phyloP scores from a whole-genome alignment of 37 sponge, comb jelly and placozoan genomes.

The Sycon ciliatum region DNA sequence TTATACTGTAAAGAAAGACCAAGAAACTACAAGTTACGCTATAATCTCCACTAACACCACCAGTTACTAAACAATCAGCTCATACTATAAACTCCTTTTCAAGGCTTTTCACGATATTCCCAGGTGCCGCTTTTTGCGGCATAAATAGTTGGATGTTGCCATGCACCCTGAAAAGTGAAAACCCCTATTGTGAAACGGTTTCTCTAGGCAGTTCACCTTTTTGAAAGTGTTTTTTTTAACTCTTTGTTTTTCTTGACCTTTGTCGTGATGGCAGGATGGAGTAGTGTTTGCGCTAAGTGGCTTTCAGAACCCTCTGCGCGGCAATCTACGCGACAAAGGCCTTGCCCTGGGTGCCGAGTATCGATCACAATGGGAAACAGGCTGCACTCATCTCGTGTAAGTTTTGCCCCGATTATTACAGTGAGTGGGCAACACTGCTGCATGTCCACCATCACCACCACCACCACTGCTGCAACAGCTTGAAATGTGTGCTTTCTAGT shows the following conservation, averaged over 20 bases:
- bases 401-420: constrained; percentile 3
- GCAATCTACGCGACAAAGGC: constrained; percentile 65
- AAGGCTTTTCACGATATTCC: not conserved
- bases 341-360: constrained; percentile 68
- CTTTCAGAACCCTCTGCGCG: constrained; percentile 83
- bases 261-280: constrained; percentile 21
- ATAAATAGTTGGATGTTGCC: too few species aligned
- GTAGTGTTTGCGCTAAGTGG: constrained; percentile 76
- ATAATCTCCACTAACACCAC: too few species aligned
- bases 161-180: too few species aligned
- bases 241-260: too few species aligned
- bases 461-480: not conserved
- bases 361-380: constrained; percentile 59
- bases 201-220: too few species aligned
- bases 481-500: not conserved
- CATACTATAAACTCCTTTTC: too few species aligned
- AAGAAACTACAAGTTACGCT: too few species aligned
- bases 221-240: too few species aligned
- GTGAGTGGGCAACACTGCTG: not conserved
- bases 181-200: too few species aligned
- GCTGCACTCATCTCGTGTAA: constrained; percentile 80
- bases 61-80: too few species aligned
- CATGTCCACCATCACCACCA: not conserved
- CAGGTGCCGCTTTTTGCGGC: too few species aligned
- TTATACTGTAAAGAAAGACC: too few species aligned